phyloP scores from a whole-genome alignment of 2,797 vertebrate genomes.

The Pempheris klunzingeri region DNA sequence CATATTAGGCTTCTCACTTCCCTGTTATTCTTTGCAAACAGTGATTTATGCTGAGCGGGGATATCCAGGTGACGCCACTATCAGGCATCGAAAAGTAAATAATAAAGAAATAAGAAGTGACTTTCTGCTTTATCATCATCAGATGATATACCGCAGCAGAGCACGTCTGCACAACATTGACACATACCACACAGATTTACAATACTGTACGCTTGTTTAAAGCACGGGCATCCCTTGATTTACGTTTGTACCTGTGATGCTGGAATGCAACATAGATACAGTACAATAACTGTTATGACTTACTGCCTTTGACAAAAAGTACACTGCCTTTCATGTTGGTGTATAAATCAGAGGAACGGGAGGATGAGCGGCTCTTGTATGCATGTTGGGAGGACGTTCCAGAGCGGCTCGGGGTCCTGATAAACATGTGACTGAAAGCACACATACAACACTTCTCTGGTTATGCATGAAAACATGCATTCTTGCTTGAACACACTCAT shows the following conservation, averaged over 20 bases:
- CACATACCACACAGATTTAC: slow-evolving; percentile 50
- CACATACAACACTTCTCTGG: slow-evolving; percentile 5
- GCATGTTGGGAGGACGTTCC: slow-evolving; percentile 33
- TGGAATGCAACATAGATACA: slow-evolving; percentile 45
- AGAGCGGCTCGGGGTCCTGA: slow-evolving; percentile 35
- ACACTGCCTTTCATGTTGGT: slow-evolving; percentile 45
- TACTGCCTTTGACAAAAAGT: slow-evolving; percentile 59
- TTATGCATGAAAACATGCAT: slow-evolving; percentile 25
- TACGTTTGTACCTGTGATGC: slow-evolving; percentile 46
- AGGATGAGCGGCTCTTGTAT: slow-evolving; percentile 35
- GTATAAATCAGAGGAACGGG: slow-evolving; percentile 60
- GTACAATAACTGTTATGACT: slow-evolving; percentile 61
- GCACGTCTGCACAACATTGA: slow-evolving; percentile 9
- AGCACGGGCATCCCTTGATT: slow-evolving; percentile 49
- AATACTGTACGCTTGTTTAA: slow-evolving; percentile 30
- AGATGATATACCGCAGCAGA: slow-evolving; percentile 43
- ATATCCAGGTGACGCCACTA: slow-evolving; percentile 48
- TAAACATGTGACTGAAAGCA: slow-evolving; percentile 39
- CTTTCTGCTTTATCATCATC: slow-evolving; percentile 56
- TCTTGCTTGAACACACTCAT: slow-evolving; percentile 7
- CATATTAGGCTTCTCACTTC: slow-evolving; percentile 63
- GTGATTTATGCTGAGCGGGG: slow-evolving; percentile 64
- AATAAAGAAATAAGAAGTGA: slow-evolving; percentile 68
- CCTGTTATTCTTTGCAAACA: slow-evolving; percentile 42
- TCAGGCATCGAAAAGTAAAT: slow-evolving; percentile 61